These are phyloP conservation scores for Passer montanus DNA, from an alignment of 2,113 vertebrate species.

Conservation along the genomic window DNA sequence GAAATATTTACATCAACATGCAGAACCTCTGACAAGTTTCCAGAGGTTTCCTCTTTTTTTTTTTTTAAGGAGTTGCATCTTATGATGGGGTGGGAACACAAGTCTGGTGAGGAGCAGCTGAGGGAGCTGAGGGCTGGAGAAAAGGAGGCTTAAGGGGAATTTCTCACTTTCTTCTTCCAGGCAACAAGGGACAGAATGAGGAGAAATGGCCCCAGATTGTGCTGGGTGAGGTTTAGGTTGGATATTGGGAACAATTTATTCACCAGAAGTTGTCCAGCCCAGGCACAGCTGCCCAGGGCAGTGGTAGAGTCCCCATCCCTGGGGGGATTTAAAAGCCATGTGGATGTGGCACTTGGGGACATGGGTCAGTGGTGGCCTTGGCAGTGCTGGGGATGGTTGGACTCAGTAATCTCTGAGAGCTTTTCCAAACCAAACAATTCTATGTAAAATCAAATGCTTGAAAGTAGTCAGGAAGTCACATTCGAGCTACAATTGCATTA, in stretches of 20 bases:
- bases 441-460: neutral
- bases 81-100: neutral
- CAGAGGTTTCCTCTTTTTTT: neutral
- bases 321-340: fast-evolving
- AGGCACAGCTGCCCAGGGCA: neutral
- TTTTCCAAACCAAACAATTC: neutral
- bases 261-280: neutral
- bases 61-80: neutral
- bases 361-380: neutral
- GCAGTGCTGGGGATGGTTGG: neutral
- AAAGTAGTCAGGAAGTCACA: neutral
- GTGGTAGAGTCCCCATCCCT: neutral
- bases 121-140: neutral
- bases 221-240: neutral
- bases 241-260: neutral
- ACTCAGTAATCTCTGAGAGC: fast-evolving
- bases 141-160: neutral
- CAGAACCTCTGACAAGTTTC: neutral
- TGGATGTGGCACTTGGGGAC: neutral
- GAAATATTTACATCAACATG: neutral
- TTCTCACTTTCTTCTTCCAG: neutral
- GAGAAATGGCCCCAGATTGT: neutral
- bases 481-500: neutral
- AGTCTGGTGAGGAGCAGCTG: neutral
- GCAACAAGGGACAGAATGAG: neutral